A percentile compares a stretch with the other conserved stretches of the same genome.
phyloP scores from a whole-genome alignment of 2,797 vertebrate genomes.

The Thalassophryne amazonica region DNA sequence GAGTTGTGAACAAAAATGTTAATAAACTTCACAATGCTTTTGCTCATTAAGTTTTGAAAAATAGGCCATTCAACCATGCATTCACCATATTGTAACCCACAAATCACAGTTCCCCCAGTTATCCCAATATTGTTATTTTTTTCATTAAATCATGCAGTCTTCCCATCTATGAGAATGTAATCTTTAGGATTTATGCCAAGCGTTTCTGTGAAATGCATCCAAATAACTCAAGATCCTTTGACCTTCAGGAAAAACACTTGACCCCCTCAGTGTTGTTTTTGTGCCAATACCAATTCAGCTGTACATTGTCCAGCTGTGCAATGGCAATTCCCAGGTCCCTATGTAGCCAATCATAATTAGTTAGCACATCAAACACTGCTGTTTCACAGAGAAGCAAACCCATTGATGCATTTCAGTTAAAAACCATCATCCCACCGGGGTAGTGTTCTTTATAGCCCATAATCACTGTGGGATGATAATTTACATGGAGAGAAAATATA shows the following conservation, averaged over 20 bases:
- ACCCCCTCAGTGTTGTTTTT: neutral
- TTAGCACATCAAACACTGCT: constrained; percentile 17
- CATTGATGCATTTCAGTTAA: constrained; percentile 6
- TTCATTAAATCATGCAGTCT: no score
- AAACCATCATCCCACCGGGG: constrained; percentile 29
- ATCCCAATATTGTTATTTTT: no score
- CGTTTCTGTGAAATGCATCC: no score
- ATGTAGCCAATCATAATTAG: constrained; percentile 16
- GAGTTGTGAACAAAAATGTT: no score
- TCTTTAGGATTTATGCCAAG: no score
- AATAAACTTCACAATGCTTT: no score
- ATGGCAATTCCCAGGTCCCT: constrained; percentile 1
- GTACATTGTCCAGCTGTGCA: neutral
- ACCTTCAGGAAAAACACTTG: neutral
- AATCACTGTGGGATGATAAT: constrained; percentile 35
- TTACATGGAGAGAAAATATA: constrained; percentile 4
- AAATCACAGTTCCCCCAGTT: no score
- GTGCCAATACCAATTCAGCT: neutral
- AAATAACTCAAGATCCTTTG: no score
- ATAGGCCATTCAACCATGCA: no score
- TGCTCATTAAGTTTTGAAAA: no score
- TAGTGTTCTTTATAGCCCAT: constrained; percentile 32
- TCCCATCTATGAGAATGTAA: no score
- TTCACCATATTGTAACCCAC: no score
- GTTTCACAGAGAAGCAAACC: neutral